A percentile compares a stretch with the other conserved stretches of the same genome.
These are phyloP conservation scores for Drosophila azteca DNA, from an alignment of 1,140 invertebrate genomes.

Conservation along the genomic window DNA sequence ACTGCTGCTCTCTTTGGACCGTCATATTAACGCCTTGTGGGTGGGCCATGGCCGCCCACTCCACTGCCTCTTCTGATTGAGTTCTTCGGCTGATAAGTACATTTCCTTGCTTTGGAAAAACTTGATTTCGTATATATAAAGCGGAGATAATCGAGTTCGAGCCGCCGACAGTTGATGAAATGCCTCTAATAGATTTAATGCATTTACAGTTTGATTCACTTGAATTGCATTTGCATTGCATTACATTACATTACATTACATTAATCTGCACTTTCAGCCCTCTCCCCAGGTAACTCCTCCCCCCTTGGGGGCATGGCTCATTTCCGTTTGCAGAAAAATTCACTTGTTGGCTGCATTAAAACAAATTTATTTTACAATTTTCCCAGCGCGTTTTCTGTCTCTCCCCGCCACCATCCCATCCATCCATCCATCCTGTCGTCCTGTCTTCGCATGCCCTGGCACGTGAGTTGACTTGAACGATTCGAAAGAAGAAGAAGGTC, in stretches of 20 bases:
- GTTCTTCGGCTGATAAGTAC: constrained; percentile 42
- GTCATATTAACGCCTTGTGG: constrained; percentile 29
- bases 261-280: neutral
- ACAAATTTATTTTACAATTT: constrained; percentile 30
- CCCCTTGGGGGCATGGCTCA: constrained; percentile 12
- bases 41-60: neutral
- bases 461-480: constrained; percentile 35
- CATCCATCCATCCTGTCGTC: no score
- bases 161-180: constrained; percentile 10
- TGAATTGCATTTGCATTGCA: constrained; percentile 35
- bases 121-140: constrained; percentile 29
- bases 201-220: constrained; percentile 27
- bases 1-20: neutral
- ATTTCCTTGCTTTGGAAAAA: constrained; percentile 43
- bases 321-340: constrained; percentile 30
- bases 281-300: neutral
- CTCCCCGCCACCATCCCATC: neutral
- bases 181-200: constrained; percentile 43
- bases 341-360: constrained; percentile 43
- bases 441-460: neutral
- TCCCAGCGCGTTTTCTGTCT: constrained; percentile 8
- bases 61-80: constrained; percentile 27
- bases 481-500: constrained; percentile 3
- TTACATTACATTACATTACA: constrained; percentile 26
- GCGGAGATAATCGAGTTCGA: constrained; percentile 35